phyloP scores from a whole-genome alignment of 2,113 vertebrate genomes.

The Bujurquina vittata region DNA sequence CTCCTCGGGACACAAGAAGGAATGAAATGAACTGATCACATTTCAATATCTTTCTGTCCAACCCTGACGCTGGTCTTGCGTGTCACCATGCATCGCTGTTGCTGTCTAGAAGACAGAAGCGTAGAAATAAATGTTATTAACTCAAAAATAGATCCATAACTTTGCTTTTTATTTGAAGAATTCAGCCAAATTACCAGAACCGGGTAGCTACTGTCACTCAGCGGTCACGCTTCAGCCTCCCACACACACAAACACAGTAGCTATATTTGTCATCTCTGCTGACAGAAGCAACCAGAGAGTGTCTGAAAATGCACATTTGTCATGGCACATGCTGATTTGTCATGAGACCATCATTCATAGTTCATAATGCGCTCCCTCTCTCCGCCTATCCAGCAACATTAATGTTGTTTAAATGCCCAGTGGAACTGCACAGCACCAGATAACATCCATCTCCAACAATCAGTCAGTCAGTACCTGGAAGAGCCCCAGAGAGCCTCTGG shows the following conservation, averaged over 20 bases:
- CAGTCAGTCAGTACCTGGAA: slow-evolving; percentile 70
- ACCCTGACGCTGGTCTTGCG: background rate
- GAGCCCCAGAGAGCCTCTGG: slow-evolving; percentile 65
- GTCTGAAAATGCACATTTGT: slow-evolving; percentile 71
- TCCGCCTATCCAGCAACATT: slow-evolving; percentile 64
- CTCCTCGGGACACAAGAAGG: background rate
- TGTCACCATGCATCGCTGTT: background rate
- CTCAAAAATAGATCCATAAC: slow-evolving; percentile 2
- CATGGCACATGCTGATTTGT: slow-evolving; percentile 61
- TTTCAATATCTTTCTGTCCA: background rate
- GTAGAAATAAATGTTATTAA: background rate
- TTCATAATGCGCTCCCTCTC: slow-evolving; percentile 62
- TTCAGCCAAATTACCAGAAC: slow-evolving; percentile 21
- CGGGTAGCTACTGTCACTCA: slow-evolving; percentile 11
- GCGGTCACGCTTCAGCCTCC: slow-evolving; percentile 19
- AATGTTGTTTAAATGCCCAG: slow-evolving; percentile 75
- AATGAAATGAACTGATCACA: background rate
- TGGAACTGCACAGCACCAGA: slow-evolving; percentile 65
- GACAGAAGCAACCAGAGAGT: slow-evolving; percentile 62
- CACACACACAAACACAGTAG: slow-evolving; percentile 43
- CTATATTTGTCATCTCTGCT: slow-evolving; percentile 60
- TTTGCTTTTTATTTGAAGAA: slow-evolving; percentile 16
- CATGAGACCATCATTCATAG: slow-evolving; percentile 73
- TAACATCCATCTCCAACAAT: slow-evolving; percentile 78
- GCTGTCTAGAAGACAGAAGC: background rate